Evolutionary conservation across 2,113 vertebrate genomes (phyloP).

Genomic region (Sceloporus undulatus): DNA sequence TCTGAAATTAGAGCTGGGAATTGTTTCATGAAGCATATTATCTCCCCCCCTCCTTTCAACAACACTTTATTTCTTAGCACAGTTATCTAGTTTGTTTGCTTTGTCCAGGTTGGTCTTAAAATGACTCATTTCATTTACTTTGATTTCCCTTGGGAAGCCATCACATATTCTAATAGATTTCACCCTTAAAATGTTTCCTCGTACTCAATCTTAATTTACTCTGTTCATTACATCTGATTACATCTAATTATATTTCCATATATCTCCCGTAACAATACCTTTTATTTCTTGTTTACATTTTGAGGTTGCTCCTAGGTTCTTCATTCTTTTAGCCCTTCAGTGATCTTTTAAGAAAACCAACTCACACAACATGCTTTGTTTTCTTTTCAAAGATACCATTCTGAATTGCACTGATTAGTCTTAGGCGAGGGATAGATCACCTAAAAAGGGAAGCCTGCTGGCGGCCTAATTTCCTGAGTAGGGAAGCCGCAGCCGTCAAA

Average conservation of each 20-base stretch:
- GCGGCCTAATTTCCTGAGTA: no score
- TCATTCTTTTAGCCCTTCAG: neutral
- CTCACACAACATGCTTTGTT: neutral
- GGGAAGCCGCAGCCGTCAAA: no score
- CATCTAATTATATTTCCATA: constrained; percentile 34
- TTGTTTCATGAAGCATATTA: neutral
- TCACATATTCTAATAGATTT: neutral
- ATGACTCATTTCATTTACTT: constrained; percentile 19
- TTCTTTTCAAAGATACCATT: neutral
- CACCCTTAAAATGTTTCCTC: constrained; percentile 47
- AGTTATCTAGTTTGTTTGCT: neutral
- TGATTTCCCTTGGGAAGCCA: constrained; percentile 37
- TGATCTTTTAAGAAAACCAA: neutral
- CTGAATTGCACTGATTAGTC: no score
- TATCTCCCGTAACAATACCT: constrained; percentile 2
- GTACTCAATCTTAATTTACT: constrained; percentile 44
- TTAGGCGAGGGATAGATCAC: no score
- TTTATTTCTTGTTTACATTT: neutral
- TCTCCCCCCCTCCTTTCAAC: neutral
- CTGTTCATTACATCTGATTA: constrained; percentile 40
- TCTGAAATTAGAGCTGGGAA: constrained; percentile 20
- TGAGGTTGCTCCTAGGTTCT: neutral
- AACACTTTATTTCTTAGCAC: neutral
- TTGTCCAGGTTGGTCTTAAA: constrained; percentile 26
- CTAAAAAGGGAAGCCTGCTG: no score